Base-by-base conservation (phyloP, 2,797 vertebrate species). In the Gouania willdenowi region DNA sequence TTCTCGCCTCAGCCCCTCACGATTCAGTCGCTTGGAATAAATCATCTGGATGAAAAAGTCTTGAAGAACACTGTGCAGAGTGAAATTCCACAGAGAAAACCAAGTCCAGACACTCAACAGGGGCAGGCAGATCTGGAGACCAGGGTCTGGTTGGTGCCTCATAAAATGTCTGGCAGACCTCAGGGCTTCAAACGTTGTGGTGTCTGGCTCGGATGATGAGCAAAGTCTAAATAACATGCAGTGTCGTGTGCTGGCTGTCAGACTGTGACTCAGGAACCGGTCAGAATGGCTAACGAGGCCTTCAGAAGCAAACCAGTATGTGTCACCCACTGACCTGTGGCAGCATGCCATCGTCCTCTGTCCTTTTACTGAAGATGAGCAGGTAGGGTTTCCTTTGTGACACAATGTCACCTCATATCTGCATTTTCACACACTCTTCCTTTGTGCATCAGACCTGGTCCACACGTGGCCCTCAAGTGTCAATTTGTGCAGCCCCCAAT, bases 21-120 rank as follows among this genome's bases (percentile, higher is more conserved):
- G 77, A 81, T 79, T 77, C 55, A 79, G 68, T 75, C 59, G 42
- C 50, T 47, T 58, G 47, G 60, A 62, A 75, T 66, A 68, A 70
- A 76, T 64, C 66, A 77, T 54, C 47, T 60, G 70, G 65, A 64
- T 72, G 53, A 66, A 74, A 71, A 68, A 28, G 42, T 49, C 43
- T 49, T 43, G 61, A 63, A 67, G 65, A 72, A 63, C 54, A 22
- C 52, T 74, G 54, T 36, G 39, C 59, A 64, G 64, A 73, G 47
- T 54, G 71, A 84, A 75, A 84, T 81, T 81, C 75, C 81, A 75
- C 66, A 57, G 72, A 67, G 61, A 49, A 64, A 68, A 61, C 62
- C 9, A 15, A 71, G 66, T 70, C 68, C 71, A 79, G 72, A 72
- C 73, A 26, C 67, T 56, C 44, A 61, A 32, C 66, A 72, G 63